A percentile compares a stretch with the other conserved stretches of the same genome.
Evolutionary conservation across 2,797 vertebrate genomes (phyloP).

Genomic region (Neoniphon sammara): DNA sequence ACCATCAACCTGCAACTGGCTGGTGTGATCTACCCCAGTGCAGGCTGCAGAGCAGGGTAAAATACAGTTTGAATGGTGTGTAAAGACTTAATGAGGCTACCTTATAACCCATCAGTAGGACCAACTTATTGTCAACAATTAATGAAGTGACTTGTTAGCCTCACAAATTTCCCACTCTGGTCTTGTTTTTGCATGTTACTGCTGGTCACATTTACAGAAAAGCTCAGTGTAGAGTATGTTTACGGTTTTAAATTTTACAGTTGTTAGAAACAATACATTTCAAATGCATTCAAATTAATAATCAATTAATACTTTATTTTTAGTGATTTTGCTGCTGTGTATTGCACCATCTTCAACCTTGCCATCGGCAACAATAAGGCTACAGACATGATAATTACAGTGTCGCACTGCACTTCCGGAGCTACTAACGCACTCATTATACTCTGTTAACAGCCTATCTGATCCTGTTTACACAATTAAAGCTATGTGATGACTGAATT

Average conservation of each 20-base stretch:
- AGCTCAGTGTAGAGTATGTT: no score
- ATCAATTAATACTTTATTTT: slow-evolving; percentile 7
- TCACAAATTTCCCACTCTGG: no score
- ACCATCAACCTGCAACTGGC: no score
- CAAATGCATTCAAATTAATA: no score
- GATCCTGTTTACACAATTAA: slow-evolving; percentile 58
- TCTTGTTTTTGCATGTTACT: background rate
- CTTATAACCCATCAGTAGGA: no score
- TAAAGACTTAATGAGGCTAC: no score
- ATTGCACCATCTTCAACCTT: slow-evolving; percentile 20
- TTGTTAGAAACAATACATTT: background rate
- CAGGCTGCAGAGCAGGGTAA: no score
- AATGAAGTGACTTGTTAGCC: no score
- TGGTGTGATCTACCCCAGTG: no score
- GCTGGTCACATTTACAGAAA: background rate
- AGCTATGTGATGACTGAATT: slow-evolving; percentile 49
- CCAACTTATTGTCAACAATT: no score
- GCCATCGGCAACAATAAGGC: slow-evolving; percentile 6
- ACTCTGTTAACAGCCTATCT: slow-evolving; percentile 49
- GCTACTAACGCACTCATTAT: slow-evolving; percentile 48
- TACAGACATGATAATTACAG: background rate
- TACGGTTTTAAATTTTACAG: background rate
- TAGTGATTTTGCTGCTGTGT: background rate
- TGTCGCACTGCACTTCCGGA: slow-evolving; percentile 38
- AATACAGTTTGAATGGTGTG: no score